Evolutionary conservation across 35 echinoderm and acorn worm genomes (phyloP), one percentile per base, ranked within the genome.

Genomic region (Ophioderma brevispina): DNA sequence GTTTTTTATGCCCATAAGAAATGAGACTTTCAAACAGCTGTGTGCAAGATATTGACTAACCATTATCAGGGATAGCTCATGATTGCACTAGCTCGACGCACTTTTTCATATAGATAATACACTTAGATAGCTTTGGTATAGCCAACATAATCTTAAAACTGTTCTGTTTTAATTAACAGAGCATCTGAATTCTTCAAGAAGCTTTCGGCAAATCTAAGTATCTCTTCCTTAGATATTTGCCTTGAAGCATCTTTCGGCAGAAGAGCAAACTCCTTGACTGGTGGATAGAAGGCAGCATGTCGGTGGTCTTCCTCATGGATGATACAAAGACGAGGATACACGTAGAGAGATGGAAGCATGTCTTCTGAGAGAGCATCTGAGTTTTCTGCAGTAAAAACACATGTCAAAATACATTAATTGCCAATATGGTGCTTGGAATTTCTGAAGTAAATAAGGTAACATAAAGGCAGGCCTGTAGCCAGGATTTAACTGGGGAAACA

Each of bases 281-380:
- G 23, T 13, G 96, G 96, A 59, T 85, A 92, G 87, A 98, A 95
- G 0, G 89, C 90, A 32, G 96, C 96, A 43, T 82, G 94, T 25
- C 90, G 75, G 76, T 98, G 96, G 55, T 95, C 84, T n/a, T 86
- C 78, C 0, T 77, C 80, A 40, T 55, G 78, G 4, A 98, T 90
- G 37, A 98, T 85, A 40, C 90, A 94, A 11, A 98, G 76, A 0
- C 96, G 92, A 77, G 96, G 96, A 84, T 98, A 98, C 49, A 98
- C 93, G 39, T 92, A 90, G 19, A 98, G 79, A 14, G 93, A 94
- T 5, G 96, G 96, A 3, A 94, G 76, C n/a, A 87, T 8, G 40
- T 98, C 96, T 33, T 90, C 90, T 19, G 90, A 90, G 32, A 98
- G 90, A 31, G 80, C 31, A 46, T 89, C 64, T 18, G 43, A 37